Evolutionary conservation across 2,797 vertebrate genomes (phyloP).

Genomic region (Scolopax rusticola): DNA sequence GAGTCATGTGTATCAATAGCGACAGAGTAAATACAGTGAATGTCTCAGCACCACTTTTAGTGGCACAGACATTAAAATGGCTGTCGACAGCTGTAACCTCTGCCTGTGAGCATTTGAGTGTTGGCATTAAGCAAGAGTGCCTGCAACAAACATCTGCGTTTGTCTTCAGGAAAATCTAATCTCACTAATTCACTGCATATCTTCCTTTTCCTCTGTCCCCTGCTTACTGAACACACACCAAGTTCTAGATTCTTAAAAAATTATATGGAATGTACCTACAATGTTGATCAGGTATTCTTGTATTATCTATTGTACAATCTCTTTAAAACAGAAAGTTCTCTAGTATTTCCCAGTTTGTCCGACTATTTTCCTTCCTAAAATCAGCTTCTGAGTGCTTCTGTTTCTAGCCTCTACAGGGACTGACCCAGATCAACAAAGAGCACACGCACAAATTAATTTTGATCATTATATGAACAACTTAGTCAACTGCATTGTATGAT

Average conservation of each 20-base stretch:
- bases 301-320: background rate
- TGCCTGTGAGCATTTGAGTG: background rate
- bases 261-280: background rate
- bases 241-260: background rate
- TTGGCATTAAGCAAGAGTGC: background rate
- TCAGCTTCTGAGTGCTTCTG: background rate
- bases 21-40: background rate
- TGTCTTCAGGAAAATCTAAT: background rate
- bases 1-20: background rate
- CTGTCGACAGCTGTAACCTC: background rate
- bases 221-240: background rate
- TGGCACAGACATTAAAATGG: background rate
- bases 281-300: background rate
- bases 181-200: background rate
- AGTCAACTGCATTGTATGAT: background rate
- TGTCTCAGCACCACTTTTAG: background rate
- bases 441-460: background rate
- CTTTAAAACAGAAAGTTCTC: background rate
- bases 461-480: background rate
- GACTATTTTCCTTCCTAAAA: background rate
- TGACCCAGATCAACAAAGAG: background rate
- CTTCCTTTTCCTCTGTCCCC: background rate
- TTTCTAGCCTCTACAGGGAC: background rate
- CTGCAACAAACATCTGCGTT: background rate
- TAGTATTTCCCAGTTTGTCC: background rate